Conservation (phyloP, 2,797 vertebrate species). For the Lithobates pipiens region DNA sequence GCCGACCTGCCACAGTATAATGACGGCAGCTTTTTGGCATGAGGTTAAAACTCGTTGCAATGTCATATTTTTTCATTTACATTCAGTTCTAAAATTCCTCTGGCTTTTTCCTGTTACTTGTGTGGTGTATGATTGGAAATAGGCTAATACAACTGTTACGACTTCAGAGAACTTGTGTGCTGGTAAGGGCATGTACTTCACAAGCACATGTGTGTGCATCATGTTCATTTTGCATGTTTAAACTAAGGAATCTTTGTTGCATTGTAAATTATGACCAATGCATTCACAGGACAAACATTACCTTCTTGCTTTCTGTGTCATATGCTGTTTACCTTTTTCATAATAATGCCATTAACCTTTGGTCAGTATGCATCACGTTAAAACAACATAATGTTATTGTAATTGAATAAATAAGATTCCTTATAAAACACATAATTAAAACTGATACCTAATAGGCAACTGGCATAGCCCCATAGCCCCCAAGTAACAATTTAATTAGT, state of each 20-base stretch:
- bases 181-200: too few relatives aligned
- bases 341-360: background rate
- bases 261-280: background rate
- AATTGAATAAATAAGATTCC: conserved; percentile 2
- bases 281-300: background rate
- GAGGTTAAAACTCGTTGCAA: too few relatives aligned
- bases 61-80: too few relatives aligned
- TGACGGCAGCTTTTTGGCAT: too few relatives aligned
- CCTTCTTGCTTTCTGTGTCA: background rate
- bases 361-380: background rate
- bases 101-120: too few relatives aligned
- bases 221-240: too few relatives aligned
- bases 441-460: background rate
- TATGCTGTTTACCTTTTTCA: background rate
- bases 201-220: too few relatives aligned
- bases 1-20: too few relatives aligned
- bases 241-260: background rate
- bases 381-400: background rate
- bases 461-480: background rate
- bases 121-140: too few relatives aligned
- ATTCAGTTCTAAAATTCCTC: too few relatives aligned
- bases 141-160: too few relatives aligned
- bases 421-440: background rate
- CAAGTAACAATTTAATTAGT: background rate
- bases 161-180: too few relatives aligned